A percentile compares a stretch with the other conserved stretches of the same genome.
These are phyloP conservation scores for Netelia virgata DNA, from an alignment of 2,888 invertebrate species.

Conservation along the genomic window DNA sequence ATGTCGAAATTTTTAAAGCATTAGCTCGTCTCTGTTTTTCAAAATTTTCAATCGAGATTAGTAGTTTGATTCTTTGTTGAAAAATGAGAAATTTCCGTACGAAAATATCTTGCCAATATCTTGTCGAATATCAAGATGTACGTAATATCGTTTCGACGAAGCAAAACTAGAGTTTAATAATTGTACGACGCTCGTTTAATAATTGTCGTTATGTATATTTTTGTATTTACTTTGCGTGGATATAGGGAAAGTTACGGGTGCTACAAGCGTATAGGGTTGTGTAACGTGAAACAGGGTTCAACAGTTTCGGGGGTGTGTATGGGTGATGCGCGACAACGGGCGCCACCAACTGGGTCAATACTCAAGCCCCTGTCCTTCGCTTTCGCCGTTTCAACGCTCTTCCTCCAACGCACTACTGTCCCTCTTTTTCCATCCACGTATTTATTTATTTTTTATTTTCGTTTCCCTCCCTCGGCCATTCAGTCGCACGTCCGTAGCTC, in stretches of 20 bases:
- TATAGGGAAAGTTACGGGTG: background rate
- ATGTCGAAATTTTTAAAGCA: too few relatives aligned
- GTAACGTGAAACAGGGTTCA: constrained; percentile 33
- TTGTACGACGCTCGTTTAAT: background rate
- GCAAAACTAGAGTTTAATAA: background rate
- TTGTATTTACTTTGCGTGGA: background rate
- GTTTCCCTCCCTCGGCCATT: constrained; percentile 26
- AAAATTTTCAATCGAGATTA: too few relatives aligned
- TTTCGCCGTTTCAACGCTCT: background rate
- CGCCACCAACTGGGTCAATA: constrained; percentile 80
- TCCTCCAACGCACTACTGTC: background rate
- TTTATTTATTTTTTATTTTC: constrained; percentile 29
- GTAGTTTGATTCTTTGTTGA: too few relatives aligned
- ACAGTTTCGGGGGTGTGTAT: constrained; percentile 54
- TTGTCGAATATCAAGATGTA: background rate
- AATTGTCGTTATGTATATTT: background rate
- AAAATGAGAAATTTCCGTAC: too few relatives aligned
- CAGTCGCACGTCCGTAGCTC: constrained; percentile 14
- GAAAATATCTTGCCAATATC: too few relatives aligned
- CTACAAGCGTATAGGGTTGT: background rate
- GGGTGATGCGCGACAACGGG: constrained; percentile 71
- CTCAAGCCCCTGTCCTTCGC: constrained; percentile 75
- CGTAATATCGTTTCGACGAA: background rate
- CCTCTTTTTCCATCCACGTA: background rate
- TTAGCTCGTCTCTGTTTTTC: too few relatives aligned